phyloP scores from a whole-genome alignment of 2,797 vertebrate genomes.

The Mus caroli region DNA sequence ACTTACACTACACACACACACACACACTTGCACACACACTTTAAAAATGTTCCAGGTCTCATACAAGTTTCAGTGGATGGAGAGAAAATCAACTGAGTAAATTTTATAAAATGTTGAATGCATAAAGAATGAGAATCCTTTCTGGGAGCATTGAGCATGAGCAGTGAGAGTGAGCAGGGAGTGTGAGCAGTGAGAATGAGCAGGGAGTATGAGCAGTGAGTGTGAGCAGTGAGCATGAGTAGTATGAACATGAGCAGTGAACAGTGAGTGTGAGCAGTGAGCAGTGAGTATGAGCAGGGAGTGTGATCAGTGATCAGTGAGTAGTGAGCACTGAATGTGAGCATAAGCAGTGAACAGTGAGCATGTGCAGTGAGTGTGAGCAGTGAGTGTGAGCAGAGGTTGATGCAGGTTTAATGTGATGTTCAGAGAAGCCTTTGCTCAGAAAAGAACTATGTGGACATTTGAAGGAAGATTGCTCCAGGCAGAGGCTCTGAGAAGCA shows the following conservation, averaged over 20 bases:
- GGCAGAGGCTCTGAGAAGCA: neutral
- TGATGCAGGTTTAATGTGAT: neutral
- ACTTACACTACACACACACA: neutral
- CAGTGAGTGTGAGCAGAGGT: neutral
- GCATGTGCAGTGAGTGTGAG: no score
- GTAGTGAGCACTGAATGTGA: neutral
- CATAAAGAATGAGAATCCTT: neutral
- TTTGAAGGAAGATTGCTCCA: neutral
- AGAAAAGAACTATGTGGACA: neutral
- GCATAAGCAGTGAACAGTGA: no score
- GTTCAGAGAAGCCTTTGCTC: neutral
- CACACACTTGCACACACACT: neutral
- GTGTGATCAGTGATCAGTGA: no score
- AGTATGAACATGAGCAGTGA: no score
- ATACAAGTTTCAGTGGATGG: neutral
- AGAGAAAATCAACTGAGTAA: neutral
- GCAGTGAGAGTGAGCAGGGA: no score
- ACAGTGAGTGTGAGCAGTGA: no score
- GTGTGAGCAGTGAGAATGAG: no score
- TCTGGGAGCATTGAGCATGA: neutral
- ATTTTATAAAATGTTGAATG: neutral
- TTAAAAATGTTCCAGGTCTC: neutral
- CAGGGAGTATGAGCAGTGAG: neutral
- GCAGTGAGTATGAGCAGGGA: no score
- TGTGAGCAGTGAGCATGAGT: no score